Base-by-base conservation (phyloP, 2,797 vertebrate species). In the Scolopax rusticola region DNA sequence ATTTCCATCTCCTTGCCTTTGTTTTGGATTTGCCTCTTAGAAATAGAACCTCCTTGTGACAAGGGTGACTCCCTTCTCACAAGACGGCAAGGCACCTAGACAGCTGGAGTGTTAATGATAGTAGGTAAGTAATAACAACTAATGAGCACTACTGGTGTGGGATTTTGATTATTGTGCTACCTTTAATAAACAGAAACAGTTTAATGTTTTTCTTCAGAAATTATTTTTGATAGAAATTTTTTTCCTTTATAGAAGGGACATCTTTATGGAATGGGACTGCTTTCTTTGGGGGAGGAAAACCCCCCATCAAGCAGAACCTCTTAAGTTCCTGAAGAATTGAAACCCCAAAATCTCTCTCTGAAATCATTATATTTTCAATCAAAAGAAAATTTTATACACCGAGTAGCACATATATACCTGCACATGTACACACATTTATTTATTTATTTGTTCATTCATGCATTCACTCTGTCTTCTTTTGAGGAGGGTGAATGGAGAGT, bases 401-500 rank as follows among this genome's bases (percentile, higher is more conserved):
- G 1, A 61, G 6, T 32, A 18, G 33, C n/a, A 14, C 3, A 12
- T 15, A 7, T 6, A 2, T 41, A 40, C 7, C 2, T 64, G 14
- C 30, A 57, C 19, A 43, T 7, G 6, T 15, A 60, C 27, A 15
- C 7, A 56, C 7, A 11, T 6, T 53, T 4, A 36, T 79, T 65
- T 2, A 13, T 59, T 70, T 3, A 9, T 77, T 41, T 16, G 41
- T 41, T 80, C 0, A 9, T 45, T 28, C 6, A 15, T 53, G 32
- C 21, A 41, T 32, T 67, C 36, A 45, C 23, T 56, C 9, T 41
- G 16, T 28, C 15, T 10, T 25, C 19, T 87, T 81, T 38, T 27
- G 3, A 7, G 7, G 7, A 0, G 5, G 0, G 1, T 59, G 11
- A 4, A 32, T 16, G 6, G 12, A 64, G 1, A 45, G 1, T 27